These are phyloP conservation scores for Manis pentadactyla DNA, from an alignment of 2,797 vertebrate species.

Conservation along the genomic window DNA sequence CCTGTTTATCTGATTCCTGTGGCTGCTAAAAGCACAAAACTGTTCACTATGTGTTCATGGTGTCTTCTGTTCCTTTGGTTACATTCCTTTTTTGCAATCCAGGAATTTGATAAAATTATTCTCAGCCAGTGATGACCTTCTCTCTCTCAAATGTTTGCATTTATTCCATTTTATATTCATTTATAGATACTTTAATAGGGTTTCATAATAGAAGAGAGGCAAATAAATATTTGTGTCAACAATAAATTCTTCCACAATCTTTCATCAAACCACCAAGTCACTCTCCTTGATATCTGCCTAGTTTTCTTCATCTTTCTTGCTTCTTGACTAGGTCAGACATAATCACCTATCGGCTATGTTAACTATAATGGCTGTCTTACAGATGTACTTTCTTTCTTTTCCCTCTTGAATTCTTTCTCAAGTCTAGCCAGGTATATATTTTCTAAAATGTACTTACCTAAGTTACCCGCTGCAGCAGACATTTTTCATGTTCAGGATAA, in stretches of 20 bases:
- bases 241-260: background rate
- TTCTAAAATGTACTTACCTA: background rate
- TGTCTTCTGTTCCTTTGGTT: conserved; percentile 13
- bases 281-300: background rate
- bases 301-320: background rate
- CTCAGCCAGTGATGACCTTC: background rate
- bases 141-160: background rate
- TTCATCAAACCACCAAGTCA: background rate
- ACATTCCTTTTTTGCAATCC: background rate
- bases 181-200: conserved; percentile 14
- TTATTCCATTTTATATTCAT: conserved; percentile 1
- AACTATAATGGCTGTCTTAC: background rate
- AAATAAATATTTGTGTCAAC: background rate
- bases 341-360: background rate
- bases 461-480: background rate
- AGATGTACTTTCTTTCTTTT: background rate
- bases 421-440: background rate
- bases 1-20: background rate
- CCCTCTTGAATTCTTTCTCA: background rate
- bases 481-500: background rate
- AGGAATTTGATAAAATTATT: background rate
- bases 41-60: background rate
- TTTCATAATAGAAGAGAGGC: background rate
- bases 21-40: background rate
- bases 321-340: background rate